Evolutionary conservation across 2,113 vertebrate genomes (phyloP).

Genomic region (Trematomus loennbergii): DNA sequence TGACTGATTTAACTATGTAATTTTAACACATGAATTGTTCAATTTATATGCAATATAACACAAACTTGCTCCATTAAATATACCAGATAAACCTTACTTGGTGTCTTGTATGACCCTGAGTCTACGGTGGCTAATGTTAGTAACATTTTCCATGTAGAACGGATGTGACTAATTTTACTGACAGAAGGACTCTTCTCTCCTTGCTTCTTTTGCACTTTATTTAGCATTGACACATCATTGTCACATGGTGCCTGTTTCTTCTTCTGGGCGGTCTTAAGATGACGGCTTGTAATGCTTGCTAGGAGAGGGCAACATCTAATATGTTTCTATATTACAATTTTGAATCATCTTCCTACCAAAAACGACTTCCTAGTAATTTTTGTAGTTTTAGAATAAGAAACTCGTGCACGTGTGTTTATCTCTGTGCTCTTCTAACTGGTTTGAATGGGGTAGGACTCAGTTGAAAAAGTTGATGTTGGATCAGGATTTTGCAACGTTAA

Average conservation of each 20-base stretch:
- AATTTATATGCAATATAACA: too few species aligned
- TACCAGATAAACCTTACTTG: neutral
- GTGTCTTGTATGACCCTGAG: neutral
- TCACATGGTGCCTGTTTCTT: neutral
- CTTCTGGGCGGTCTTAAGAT: neutral
- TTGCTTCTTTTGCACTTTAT: slow-evolving; percentile 3
- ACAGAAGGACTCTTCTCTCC: neutral
- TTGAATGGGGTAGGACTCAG: neutral
- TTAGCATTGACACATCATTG: neutral
- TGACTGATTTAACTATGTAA: too few species aligned
- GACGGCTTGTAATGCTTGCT: neutral
- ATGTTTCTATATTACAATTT: too few species aligned
- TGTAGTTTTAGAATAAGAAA: neutral
- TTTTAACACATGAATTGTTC: too few species aligned
- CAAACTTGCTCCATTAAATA: too few species aligned
- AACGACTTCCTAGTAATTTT: neutral
- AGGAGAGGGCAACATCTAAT: neutral
- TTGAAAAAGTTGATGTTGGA: neutral
- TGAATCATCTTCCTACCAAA: too few species aligned
- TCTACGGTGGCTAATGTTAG: neutral
- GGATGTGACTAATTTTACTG: neutral
- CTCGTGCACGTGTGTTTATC: neutral
- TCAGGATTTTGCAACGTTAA: too few species aligned
- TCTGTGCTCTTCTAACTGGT: neutral
- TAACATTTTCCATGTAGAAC: neutral